A percentile compares a stretch with the other conserved stretches of the same genome.
Conservation (phyloP, 2,888 invertebrate species). For the Gastrophysa polygoni region DNA sequence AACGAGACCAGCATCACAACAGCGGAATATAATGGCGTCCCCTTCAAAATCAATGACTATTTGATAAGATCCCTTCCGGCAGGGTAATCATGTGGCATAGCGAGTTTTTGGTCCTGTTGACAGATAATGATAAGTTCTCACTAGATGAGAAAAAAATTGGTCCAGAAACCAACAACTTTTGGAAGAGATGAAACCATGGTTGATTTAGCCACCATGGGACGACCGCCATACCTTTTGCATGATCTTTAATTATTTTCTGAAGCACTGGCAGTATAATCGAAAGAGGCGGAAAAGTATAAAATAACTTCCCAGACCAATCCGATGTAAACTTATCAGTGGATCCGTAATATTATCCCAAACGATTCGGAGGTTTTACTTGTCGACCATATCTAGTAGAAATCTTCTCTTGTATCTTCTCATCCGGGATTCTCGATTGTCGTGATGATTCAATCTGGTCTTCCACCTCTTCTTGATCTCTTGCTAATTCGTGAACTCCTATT, state of each 20-base stretch:
- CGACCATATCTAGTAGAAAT: no score
- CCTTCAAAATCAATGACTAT: constrained; percentile 2
- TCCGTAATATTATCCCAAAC: no score
- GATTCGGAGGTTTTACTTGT: no score
- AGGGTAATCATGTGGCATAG: constrained; percentile 8
- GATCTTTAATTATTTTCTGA: constrained; percentile 16
- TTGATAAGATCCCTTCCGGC: constrained; percentile 13
- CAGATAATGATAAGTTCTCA: constrained; percentile 3
- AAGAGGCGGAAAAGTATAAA: constrained; percentile 17
- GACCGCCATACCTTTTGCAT: constrained; percentile 1
- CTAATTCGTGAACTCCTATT: no score
- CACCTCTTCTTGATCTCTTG: no score
- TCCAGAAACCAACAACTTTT: not conserved
- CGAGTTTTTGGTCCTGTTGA: constrained; percentile 7
- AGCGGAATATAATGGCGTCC: not conserved
- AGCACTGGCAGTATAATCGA: constrained; percentile 2
- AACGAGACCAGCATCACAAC: not conserved
- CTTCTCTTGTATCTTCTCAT: no score
- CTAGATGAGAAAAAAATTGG: not conserved
- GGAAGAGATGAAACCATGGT: constrained; percentile 11
- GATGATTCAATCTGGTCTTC: no score
- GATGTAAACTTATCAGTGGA: no score
- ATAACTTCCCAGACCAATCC: constrained; percentile 1
- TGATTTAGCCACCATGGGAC: no score
- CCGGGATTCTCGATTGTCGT: no score